These are phyloP conservation scores for Ostrea denselamellosa DNA, from an alignment of 1,140 invertebrate species.

Conservation along the genomic window DNA sequence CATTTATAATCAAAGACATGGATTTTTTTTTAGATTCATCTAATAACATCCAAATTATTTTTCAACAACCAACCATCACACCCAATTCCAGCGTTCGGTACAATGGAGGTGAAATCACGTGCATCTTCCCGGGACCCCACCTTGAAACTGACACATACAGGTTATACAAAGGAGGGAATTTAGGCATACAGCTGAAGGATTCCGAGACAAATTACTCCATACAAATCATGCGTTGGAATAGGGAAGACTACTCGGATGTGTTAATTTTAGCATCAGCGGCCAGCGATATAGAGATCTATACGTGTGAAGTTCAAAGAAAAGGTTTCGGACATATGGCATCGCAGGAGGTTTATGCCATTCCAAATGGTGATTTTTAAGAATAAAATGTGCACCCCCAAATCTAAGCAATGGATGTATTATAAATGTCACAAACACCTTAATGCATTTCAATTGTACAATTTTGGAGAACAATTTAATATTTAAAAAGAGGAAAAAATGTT, in stretches of 20 bases:
- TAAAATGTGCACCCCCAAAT: not conserved
- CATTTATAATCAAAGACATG: no score
- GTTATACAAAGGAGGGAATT: not conserved
- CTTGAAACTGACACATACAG: not conserved
- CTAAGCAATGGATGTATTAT: not conserved
- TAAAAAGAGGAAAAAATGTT: no score
- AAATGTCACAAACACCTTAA: no score
- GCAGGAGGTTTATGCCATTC: not conserved
- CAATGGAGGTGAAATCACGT: not conserved
- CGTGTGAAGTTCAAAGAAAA: slow-evolving; percentile 17
- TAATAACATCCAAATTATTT: not conserved
- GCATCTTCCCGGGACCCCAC: not conserved
- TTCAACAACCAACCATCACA: not conserved
- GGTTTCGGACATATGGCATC: not conserved
- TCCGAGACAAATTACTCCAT: not conserved
- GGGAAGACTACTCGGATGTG: not conserved
- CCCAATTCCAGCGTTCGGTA: not conserved
- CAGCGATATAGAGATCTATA: not conserved
- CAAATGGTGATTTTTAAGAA: not conserved
- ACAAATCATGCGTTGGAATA: not conserved
- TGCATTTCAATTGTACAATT: no score
- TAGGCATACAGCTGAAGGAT: not conserved
- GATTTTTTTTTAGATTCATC: not conserved
- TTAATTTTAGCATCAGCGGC: not conserved
- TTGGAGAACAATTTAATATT: no score